phyloP scores from a whole-genome alignment of 1,140 invertebrate genomes.

The Aphelinus atriplicis region DNA sequence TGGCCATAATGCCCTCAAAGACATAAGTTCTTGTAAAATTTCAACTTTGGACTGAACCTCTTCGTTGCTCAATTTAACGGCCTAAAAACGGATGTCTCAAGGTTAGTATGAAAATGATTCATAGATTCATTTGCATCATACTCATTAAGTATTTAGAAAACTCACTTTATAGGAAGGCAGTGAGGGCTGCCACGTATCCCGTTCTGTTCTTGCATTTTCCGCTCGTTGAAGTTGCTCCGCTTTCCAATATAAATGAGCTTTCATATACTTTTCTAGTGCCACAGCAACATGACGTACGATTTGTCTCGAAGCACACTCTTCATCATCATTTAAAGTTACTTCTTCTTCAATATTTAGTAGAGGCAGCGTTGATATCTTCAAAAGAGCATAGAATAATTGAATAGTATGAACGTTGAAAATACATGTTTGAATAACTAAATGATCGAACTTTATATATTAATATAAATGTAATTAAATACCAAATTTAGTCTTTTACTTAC shows the following conservation, averaged over 20 bases:
- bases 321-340: constrained; percentile 83
- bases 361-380: constrained; percentile 83
- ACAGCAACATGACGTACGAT: constrained; percentile 92
- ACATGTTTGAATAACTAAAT: constrained; percentile 1
- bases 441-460: constrained; percentile 11
- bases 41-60: constrained; percentile 87
- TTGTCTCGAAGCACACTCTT: constrained; percentile 92
- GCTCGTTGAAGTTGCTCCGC: constrained; percentile 81
- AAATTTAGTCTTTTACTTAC: constrained; percentile 64
- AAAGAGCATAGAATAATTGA: constrained; percentile 28
- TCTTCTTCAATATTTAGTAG: constrained; percentile 80
- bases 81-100: constrained; percentile 57
- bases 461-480: constrained; percentile 16
- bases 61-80: constrained; percentile 76
- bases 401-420: constrained; percentile 1
- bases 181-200: constrained; percentile 60
- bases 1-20: constrained; percentile 81
- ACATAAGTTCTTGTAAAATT: constrained; percentile 80
- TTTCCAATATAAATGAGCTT: constrained; percentile 88
- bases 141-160: not conserved
- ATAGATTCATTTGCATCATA: constrained; percentile 10
- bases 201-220: constrained; percentile 63
- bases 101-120: constrained; percentile 39
- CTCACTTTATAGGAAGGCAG: constrained; percentile 74
- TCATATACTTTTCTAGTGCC: constrained; percentile 90